phyloP scores from a whole-genome alignment of 1,140 invertebrate species.

The Papilio helenus region DNA sequence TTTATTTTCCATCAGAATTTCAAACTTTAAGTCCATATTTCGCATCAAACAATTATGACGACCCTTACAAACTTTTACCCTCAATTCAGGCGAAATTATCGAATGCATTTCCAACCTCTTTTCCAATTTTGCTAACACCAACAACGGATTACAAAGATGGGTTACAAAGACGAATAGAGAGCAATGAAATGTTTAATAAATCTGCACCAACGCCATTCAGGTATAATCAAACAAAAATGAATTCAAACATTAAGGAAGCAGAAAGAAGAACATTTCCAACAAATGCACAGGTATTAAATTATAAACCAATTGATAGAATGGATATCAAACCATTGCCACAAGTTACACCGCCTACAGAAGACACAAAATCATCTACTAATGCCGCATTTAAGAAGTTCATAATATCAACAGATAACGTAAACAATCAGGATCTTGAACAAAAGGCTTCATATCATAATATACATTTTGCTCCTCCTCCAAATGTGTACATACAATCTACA shows the following conservation, averaged over 20 bases:
- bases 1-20: slow-evolving; percentile 71
- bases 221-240: slow-evolving; percentile 49
- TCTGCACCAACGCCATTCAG: slow-evolving; percentile 41
- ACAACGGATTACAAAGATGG: slow-evolving; percentile 55
- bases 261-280: slow-evolving; percentile 57
- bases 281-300: slow-evolving; percentile 52
- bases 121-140: slow-evolving; percentile 62
- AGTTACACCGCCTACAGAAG: slow-evolving; percentile 46
- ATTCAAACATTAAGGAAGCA: slow-evolving; percentile 42
- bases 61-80: not conserved
- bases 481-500: slow-evolving; percentile 64
- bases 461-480: slow-evolving; percentile 61
- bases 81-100: slow-evolving; percentile 62
- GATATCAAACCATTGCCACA: slow-evolving; percentile 56
- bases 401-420: slow-evolving; percentile 62
- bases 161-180: slow-evolving; percentile 53
- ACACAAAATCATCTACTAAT: slow-evolving; percentile 48
- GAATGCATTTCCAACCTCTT: slow-evolving; percentile 60
- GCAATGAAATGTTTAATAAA: slow-evolving; percentile 43
- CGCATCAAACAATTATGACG: slow-evolving; percentile 8
- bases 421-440: slow-evolving; percentile 60
- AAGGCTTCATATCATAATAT: slow-evolving; percentile 54
- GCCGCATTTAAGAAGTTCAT: slow-evolving; percentile 62
- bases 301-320: slow-evolving; percentile 62
- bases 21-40: slow-evolving; percentile 71